Evolutionary conservation across 2,888 invertebrate species (phyloP).

Genomic region (Perithous albicinctus): DNA sequence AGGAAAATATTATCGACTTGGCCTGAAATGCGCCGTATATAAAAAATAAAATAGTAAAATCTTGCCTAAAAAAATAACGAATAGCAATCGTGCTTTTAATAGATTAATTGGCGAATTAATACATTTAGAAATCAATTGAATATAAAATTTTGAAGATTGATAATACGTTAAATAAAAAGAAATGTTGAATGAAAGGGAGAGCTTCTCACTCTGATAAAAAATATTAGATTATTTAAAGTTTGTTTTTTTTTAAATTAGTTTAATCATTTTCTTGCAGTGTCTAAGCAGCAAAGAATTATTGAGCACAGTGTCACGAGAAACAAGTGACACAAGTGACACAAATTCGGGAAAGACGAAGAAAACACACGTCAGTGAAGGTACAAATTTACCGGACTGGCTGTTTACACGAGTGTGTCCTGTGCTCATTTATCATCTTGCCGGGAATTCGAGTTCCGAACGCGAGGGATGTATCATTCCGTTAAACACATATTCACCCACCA

Average conservation of each 20-base stretch:
- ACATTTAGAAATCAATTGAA: too few species aligned
- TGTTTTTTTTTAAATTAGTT: neutral
- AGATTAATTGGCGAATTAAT: too few species aligned
- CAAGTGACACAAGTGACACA: constrained; percentile 71
- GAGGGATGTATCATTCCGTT: constrained; percentile 86
- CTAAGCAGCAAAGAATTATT: constrained; percentile 80
- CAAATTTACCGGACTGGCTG: constrained; percentile 79
- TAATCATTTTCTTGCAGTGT: constrained; percentile 77
- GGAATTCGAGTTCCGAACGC: constrained; percentile 86
- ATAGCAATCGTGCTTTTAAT: too few species aligned
- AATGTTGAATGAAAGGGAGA: too few species aligned
- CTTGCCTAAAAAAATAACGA: too few species aligned
- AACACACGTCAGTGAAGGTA: constrained; percentile 60
- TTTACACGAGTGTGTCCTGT: constrained; percentile 88
- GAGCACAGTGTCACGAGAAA: constrained; percentile 76
- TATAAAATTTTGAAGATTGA: too few species aligned
- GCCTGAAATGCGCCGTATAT: too few species aligned
- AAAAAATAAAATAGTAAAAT: too few species aligned
- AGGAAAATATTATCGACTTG: too few species aligned
- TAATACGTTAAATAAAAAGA: too few species aligned
- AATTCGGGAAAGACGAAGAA: constrained; percentile 72
- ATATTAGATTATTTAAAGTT: too few species aligned
- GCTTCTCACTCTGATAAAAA: neutral
- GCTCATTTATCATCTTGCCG: constrained; percentile 88
- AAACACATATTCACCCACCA: constrained; percentile 61